A percentile compares a stretch with the other conserved stretches of the same genome.
Evolutionary conservation across 2,797 vertebrate genomes (phyloP).

Genomic region (Hyperoplus lanceolatus): DNA sequence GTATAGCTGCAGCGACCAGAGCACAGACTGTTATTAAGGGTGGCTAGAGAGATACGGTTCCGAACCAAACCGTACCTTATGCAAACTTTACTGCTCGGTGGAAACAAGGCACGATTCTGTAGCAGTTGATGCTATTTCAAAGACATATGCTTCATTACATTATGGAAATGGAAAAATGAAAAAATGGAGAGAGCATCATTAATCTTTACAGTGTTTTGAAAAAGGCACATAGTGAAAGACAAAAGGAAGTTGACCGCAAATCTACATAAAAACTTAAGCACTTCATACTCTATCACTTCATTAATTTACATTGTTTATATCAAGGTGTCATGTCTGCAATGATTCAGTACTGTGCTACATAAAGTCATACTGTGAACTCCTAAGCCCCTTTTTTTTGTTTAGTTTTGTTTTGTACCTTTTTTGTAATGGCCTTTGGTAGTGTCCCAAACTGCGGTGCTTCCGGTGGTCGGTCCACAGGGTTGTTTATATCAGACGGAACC

Average conservation of each 20-base stretch:
- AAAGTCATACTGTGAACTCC: background rate
- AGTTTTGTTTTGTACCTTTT: slow-evolving; percentile 88
- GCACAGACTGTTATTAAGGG: too few relatives aligned
- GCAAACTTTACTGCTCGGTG: too few relatives aligned
- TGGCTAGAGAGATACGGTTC: too few relatives aligned
- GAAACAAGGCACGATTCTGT: too few relatives aligned
- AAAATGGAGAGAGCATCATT: background rate
- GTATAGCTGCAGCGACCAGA: too few relatives aligned
- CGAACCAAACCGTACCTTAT: too few relatives aligned
- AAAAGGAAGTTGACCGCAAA: too few relatives aligned
- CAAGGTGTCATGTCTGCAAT: background rate
- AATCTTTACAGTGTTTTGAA: background rate
- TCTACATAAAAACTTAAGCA: too few relatives aligned
- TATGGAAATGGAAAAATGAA: background rate
- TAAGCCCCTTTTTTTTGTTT: background rate
- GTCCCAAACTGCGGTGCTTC: slow-evolving; percentile 95
- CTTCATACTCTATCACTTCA: too few relatives aligned
- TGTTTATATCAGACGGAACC: slow-evolving; percentile 98
- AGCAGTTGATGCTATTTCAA: background rate
- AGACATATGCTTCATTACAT: background rate
- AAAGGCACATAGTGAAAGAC: background rate
- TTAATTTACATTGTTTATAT: background rate
- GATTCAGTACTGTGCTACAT: background rate
- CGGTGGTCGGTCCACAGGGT: slow-evolving; percentile 92
- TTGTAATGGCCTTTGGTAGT: slow-evolving; percentile 96